Evolutionary conservation across 2,888 invertebrate species (phyloP).

Genomic region (Neoaliturus tenellus): DNA sequence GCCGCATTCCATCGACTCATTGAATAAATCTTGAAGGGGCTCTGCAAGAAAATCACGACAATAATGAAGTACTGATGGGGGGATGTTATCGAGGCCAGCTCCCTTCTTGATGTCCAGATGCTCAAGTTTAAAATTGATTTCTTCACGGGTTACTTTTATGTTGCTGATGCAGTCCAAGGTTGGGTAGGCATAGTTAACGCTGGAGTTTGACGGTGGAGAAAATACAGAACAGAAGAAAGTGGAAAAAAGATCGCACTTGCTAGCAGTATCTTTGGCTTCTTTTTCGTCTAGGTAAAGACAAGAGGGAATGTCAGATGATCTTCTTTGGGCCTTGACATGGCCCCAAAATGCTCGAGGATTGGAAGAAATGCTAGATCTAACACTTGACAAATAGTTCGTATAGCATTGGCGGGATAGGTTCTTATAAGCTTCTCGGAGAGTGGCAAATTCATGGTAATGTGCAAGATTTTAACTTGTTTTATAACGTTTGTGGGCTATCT

Average conservation of each 20-base stretch:
- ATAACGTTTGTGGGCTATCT: conserved; percentile 18
- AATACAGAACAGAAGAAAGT: conserved; percentile 21
- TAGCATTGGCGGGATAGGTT: neutral
- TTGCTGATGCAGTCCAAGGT: neutral
- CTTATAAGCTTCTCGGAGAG: conserved; percentile 23
- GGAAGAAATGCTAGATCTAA: neutral
- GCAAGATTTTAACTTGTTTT: conserved; percentile 9
- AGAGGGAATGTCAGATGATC: conserved; percentile 7
- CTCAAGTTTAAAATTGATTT: neutral
- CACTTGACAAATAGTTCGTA: neutral
- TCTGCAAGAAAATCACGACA: conserved; percentile 7
- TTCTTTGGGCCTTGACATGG: neutral
- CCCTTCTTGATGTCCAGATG: conserved; percentile 5
- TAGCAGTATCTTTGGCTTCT: neutral
- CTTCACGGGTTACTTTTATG: neutral
- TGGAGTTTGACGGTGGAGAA: neutral
- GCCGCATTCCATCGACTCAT: conserved; percentile 1
- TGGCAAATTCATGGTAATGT: conserved; percentile 15
- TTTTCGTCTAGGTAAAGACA: neutral
- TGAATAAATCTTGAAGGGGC: neutral
- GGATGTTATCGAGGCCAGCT: conserved; percentile 18
- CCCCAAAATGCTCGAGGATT: conserved; percentile 11
- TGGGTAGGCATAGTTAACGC: neutral
- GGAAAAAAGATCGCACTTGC: neutral
- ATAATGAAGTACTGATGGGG: conserved; percentile 11